Percentiles rank a stretch among this genome's conserved stretches.
Evolutionary conservation across 2,797 vertebrate genomes (phyloP).

Genomic region (Acanthiza pusilla): DNA sequence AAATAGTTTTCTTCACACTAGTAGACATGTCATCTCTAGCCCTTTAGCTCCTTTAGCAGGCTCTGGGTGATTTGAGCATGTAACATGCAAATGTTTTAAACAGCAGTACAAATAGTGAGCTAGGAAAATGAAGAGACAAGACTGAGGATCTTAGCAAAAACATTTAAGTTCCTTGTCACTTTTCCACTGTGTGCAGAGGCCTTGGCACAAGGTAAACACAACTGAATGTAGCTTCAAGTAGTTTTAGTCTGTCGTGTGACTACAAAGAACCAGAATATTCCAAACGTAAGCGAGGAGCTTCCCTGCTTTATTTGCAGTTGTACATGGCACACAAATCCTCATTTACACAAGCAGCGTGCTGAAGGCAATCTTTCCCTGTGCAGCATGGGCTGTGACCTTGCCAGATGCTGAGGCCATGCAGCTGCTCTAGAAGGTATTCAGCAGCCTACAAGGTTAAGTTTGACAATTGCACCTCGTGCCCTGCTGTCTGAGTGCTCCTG

Average conservation of each 20-base stretch:
- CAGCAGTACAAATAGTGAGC: background rate
- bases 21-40: background rate
- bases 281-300: background rate
- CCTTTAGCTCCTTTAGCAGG: background rate
- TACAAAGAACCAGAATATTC: background rate
- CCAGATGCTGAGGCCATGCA: slow-evolving; percentile 12
- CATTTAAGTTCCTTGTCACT: background rate
- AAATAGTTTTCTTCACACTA: background rate
- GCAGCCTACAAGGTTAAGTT: slow-evolving; percentile 5
- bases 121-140: background rate
- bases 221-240: background rate
- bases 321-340: background rate
- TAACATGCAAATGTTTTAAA: background rate
- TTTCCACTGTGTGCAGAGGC: background rate
- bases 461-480: background rate
- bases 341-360: background rate
- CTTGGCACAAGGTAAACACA: background rate
- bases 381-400: background rate
- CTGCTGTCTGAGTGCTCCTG: background rate
- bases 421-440: slow-evolving; percentile 22
- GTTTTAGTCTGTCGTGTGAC: background rate
- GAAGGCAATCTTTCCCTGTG: background rate
- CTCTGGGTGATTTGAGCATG: background rate
- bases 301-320: background rate
- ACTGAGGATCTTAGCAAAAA: background rate